Evolutionary conservation across 2,797 vertebrate genomes (phyloP), one percentile per base, ranked within the genome.

Genomic region (Erpetoichthys calabaricus): DNA sequence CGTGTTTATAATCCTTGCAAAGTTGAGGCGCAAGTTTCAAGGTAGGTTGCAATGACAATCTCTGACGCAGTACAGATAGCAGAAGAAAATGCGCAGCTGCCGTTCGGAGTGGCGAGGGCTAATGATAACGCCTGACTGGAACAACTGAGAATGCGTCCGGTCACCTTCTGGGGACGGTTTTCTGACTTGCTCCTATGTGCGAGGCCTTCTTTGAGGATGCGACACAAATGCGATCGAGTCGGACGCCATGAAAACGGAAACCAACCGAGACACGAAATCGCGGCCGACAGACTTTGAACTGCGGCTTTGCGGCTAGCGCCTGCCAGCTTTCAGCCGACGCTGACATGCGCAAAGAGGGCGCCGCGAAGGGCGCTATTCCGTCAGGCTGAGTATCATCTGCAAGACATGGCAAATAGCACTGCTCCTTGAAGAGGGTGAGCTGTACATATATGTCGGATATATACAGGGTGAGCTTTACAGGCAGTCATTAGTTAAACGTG

Each of bases 331-430:
- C 58, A 45, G 4, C 7, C 59, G n/a, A 49, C 44, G 45, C 51
- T 47, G 67, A 64, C 67, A 69, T 72, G 66, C 67, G 64, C 66
- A 70, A 52, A 53, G 25, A n/a, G 46, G 57, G 44, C n/a, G n/a
- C n/a, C n/a, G n/a, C n/a, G n/a, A n/a, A n/a, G n/a, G n/a, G n/a
- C n/a, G n/a, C n/a, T n/a, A n/a, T n/a, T n/a, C n/a, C n/a, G n/a
- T n/a, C n/a, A n/a, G n/a, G n/a, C n/a, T n/a, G n/a, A n/a, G n/a
- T n/a, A n/a, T n/a, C n/a, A n/a, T n/a, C n/a, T n/a, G n/a, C n/a
- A n/a, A n/a, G n/a, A n/a, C n/a, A n/a, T n/a, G n/a, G n/a, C n/a
- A n/a, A n/a, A n/a, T n/a, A n/a, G n/a, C n/a, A n/a, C n/a, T n/a
- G n/a, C n/a, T n/a, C n/a, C n/a, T n/a, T n/a, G n/a, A n/a, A n/a